Conservation (phyloP, 2,113 vertebrate genomes). For the zebrafish (Danio rerio) region GRCz12tu NC_133176.1:59276001-59276500, state of each 20-base stretch:
- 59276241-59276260: slow-evolving; percentile 62
- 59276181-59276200: slow-evolving; percentile 67
- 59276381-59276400: too few species aligned
- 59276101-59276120: slow-evolving; percentile 68
- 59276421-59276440: too few species aligned
- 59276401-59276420: too few species aligned
- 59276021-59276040: slow-evolving; percentile 4
- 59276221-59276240: slow-evolving; percentile 68
- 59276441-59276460: too few species aligned
- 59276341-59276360: too few species aligned
- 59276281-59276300: background rate
- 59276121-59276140: slow-evolving; percentile 68
- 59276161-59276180: slow-evolving; percentile 70
- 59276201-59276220: slow-evolving; percentile 69
- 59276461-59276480: too few species aligned
- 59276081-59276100: slow-evolving; percentile 38
- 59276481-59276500: too few species aligned
- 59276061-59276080: background rate
- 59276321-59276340: too few species aligned
- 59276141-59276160: slow-evolving; percentile 70
- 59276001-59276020: slow-evolving; percentile 73
- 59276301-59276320: too few species aligned
- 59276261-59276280: background rate
- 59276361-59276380: too few species aligned
- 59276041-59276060: background rate